Evolutionary conservation across 2,888 invertebrate genomes (phyloP).

Genomic region (Ennomos fuscantarius): DNA sequence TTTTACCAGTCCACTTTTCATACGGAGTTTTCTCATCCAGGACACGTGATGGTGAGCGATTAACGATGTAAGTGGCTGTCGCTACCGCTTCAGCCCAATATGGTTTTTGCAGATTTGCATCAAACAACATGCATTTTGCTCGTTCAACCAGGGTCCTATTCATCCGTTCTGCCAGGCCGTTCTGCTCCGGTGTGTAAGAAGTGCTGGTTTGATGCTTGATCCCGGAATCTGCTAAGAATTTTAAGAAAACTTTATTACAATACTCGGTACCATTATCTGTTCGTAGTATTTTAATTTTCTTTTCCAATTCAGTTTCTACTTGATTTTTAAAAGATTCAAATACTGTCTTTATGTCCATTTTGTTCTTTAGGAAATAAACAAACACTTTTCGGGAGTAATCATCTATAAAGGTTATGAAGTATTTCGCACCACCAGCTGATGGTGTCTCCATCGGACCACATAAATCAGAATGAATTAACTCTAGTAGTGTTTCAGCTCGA

Average conservation of each 20-base stretch:
- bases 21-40: slow-evolving; percentile 25
- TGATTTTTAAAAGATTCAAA: slow-evolving; percentile 32
- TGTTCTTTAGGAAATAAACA: slow-evolving; percentile 36
- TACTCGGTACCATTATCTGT: too few relatives aligned
- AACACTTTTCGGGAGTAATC: slow-evolving; percentile 32
- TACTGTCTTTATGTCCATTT: slow-evolving; percentile 19
- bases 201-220: too few relatives aligned
- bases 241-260: too few relatives aligned
- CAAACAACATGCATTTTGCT: too few relatives aligned
- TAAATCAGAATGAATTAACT: slow-evolving; percentile 37
- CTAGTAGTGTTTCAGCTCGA: slow-evolving; percentile 26
- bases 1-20: slow-evolving; percentile 13
- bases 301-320: slow-evolving; percentile 39
- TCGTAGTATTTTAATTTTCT: too few relatives aligned
- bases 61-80: slow-evolving; percentile 35
- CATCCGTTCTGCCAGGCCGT: too few relatives aligned
- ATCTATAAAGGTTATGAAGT: slow-evolving; percentile 39
- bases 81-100: slow-evolving; percentile 40
- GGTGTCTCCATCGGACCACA: slow-evolving; percentile 37
- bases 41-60: slow-evolving; percentile 22
- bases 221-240: too few relatives aligned
- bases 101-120: slow-evolving; percentile 22
- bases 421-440: slow-evolving; percentile 36
- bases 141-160: too few relatives aligned
- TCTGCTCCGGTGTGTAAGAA: too few relatives aligned